Conservation (phyloP, 2,113 vertebrate genomes). For the Hydropotes inermis region DNA sequence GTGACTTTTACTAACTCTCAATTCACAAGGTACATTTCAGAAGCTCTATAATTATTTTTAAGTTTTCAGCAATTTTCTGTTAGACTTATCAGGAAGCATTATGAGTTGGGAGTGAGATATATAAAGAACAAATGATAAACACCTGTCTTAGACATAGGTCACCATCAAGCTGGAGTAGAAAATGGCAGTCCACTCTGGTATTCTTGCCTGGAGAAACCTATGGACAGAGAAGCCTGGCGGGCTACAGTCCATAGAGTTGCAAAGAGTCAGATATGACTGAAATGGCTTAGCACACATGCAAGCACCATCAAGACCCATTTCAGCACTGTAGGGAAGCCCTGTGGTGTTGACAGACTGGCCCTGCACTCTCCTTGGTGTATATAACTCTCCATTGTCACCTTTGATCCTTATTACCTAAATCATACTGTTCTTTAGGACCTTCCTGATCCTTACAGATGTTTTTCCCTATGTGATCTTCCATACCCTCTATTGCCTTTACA, state of each 20-base stretch:
- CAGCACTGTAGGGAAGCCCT: not conserved
- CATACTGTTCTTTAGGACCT: not conserved
- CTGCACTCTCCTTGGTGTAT: not conserved
- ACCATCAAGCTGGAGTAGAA: not conserved
- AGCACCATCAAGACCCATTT: fast-evolving
- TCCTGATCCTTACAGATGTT: not conserved
- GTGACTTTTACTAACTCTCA: not conserved
- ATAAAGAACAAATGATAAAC: not conserved
- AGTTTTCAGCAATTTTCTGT: not conserved
- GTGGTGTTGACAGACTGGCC: not conserved
- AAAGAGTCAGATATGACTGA: not conserved
- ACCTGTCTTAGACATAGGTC: not conserved
- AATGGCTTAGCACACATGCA: not conserved
- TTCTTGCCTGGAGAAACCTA: not conserved
- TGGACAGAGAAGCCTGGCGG: not conserved
- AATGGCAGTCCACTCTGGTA: not conserved
- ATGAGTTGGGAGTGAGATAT: not conserved
- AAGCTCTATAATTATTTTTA: not conserved
- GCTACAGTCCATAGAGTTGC: not conserved
- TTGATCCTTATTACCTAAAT: not conserved
- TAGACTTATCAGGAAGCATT: not conserved
- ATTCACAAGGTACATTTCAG: not conserved
- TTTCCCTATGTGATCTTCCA: not conserved
- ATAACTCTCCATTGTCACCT: not conserved
- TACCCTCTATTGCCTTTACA: not conserved